Evolutionary conservation across 2,888 invertebrate genomes (phyloP).

Genomic region (Ormia ochracea): DNA sequence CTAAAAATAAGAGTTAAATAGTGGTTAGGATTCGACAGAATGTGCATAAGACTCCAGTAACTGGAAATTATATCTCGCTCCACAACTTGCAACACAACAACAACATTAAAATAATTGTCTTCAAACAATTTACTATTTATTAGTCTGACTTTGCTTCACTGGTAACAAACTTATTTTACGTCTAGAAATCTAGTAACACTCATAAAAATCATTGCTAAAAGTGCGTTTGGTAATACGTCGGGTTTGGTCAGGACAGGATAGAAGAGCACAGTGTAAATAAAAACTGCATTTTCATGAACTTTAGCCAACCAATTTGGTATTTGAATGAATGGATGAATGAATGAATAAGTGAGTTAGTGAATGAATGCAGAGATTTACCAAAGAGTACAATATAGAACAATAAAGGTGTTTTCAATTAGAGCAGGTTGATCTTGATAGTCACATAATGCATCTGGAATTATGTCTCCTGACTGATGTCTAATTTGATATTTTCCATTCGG

Average conservation of each 20-base stretch:
- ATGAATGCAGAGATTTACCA: constrained; percentile 68
- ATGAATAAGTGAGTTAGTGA: constrained; percentile 27
- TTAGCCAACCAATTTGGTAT: constrained; percentile 65
- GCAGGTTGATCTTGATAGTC: not conserved
- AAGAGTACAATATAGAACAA: constrained; percentile 5
- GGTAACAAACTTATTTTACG: constrained; percentile 53
- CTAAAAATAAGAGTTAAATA: too few relatives aligned
- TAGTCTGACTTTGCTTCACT: constrained; percentile 24
- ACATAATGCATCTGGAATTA: too few relatives aligned
- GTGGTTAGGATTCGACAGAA: too few relatives aligned
- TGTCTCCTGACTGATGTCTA: too few relatives aligned
- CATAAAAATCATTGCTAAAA: constrained; percentile 52
- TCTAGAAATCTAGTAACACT: constrained; percentile 27
- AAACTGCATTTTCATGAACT: constrained; percentile 76
- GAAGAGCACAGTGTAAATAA: constrained; percentile 68
- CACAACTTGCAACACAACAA: not conserved
- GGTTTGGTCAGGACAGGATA: not conserved
- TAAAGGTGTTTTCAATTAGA: not conserved
- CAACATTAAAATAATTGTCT: not conserved
- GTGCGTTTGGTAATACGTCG: constrained; percentile 54
- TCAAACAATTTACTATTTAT: constrained; percentile 32
- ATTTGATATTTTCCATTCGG: too few relatives aligned
- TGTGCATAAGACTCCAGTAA: not conserved
- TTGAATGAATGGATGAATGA: constrained; percentile 44
- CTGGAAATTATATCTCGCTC: not conserved